These are phyloP conservation scores for Onychomys arenicola DNA, from an alignment of 2,797 vertebrate species.

Conservation along the genomic window DNA sequence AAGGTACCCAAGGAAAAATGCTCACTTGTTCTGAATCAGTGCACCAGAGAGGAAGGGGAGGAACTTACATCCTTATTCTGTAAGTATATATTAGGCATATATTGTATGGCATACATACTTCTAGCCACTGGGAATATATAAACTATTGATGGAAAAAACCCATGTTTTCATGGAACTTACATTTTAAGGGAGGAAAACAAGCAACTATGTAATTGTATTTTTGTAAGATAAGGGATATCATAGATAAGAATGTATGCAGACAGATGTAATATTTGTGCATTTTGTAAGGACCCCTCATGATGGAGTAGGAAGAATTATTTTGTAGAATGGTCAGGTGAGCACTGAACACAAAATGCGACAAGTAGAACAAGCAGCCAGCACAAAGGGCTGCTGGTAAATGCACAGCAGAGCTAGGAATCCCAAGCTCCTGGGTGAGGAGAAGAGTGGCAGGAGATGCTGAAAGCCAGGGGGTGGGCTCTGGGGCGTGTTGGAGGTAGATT, in stretches of 20 bases:
- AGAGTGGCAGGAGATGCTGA: neutral
- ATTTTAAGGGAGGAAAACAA: slow-evolving; percentile 12
- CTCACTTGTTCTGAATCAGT: neutral
- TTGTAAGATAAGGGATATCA: neutral
- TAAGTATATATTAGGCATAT: neutral
- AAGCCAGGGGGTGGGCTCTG: neutral
- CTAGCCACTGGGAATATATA: neutral
- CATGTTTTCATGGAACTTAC: neutral
- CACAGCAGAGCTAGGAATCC: neutral
- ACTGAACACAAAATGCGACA: neutral
- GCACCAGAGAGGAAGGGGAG: neutral
- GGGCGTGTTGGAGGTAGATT: too few species aligned
- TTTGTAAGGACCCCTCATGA: neutral
- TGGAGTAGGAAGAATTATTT: neutral
- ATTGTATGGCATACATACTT: neutral
- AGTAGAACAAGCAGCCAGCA: neutral
- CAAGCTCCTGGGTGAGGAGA: neutral
- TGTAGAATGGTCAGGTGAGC: neutral
- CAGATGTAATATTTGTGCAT: neutral
- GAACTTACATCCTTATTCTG: neutral
- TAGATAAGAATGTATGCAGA: neutral
- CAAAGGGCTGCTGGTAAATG: neutral
- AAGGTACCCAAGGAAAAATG: neutral
- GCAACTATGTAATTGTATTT: neutral
- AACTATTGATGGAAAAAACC: neutral